Base-by-base conservation (phyloP, 1,140 invertebrate species). In the Lepidostoma basale region DNA sequence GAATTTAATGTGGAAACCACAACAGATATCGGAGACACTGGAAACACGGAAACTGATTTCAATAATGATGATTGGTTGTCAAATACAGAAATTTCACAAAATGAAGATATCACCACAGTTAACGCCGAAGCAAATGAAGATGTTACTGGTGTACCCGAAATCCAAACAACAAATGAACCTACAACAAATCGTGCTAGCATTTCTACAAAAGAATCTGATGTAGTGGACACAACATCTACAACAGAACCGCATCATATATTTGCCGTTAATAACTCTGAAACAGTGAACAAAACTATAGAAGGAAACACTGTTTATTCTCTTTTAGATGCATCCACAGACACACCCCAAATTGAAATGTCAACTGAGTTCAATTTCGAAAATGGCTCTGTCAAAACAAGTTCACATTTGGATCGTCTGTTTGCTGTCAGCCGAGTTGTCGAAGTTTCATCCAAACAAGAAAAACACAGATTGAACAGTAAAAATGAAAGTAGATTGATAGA, bases 401-500 rank as follows among this genome's bases (percentile, higher is more conserved):
- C 76, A 75, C 79, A 73, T 69, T 73, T 85, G 52, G 81, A 88
- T 72, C 87, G 87, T 77, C 73, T 89, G 8, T 86, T 88, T 68
- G 87, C 88, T 72, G 82, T 89, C 4, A 89, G 87, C 75, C 83
- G 88, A 76, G 83, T 88, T 64, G 85, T 88, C 1, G 86, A 89
- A 78, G 84, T 89, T 12, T 84, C 85, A 36, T 85, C 85, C 0
- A 87, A 88, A 76, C 79, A 85, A 74, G 83, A 85, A 52, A 86
- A 85, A 76, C 78, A 84, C 25, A 79, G 81, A 49, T 73, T 85
- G 20, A 85, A 86, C 63, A 85, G 82, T 52, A 87, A 86, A 67
- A 84, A 85, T 70, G 83, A 85, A 74, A 81, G 83, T 28, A 81
- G 79, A 26, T 76, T 83, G 3, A 77, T 83, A 36, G 78, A 86